Evolutionary conservation across 2,113 vertebrate genomes (phyloP).

Genomic region (Delphinus delphis): DNA sequence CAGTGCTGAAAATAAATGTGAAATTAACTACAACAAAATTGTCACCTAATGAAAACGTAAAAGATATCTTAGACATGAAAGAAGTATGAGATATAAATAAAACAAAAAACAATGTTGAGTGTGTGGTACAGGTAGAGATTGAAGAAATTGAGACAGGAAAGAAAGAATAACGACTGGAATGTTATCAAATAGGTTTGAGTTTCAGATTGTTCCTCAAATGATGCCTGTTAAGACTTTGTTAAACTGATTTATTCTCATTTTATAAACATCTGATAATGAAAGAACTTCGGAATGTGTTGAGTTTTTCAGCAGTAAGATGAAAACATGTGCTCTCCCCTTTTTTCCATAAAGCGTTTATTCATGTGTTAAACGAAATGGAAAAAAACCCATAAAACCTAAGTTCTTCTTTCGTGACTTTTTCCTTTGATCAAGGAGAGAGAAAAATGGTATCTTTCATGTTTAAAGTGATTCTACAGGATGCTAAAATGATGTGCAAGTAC

Average conservation of each 20-base stretch:
- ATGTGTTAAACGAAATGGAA: not conserved
- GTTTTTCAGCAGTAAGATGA: not conserved
- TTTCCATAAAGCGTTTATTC: not conserved
- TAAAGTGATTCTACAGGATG: not conserved
- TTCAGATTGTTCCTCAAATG: not conserved
- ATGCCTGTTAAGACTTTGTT: not conserved
- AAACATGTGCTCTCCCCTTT: not conserved
- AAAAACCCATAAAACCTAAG: not conserved
- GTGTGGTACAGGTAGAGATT: not conserved
- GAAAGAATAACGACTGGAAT: not conserved
- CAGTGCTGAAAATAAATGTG: not conserved
- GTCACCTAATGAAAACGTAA: not conserved
- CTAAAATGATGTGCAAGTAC: not conserved
- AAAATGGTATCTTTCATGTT: not conserved
- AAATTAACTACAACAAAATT: not conserved
- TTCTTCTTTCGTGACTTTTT: not conserved
- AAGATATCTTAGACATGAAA: not conserved
- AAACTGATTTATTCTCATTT: slow-evolving; percentile 18
- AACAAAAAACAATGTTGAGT: not conserved
- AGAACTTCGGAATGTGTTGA: not conserved
- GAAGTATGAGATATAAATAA: not conserved
- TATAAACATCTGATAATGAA: slow-evolving; percentile 30
- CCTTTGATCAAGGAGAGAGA: slow-evolving; percentile 2
- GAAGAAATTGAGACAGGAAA: not conserved
- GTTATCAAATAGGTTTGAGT: not conserved